phyloP scores from a whole-genome alignment of 2,113 vertebrate genomes.

The Phrynosoma platyrhinos region DNA sequence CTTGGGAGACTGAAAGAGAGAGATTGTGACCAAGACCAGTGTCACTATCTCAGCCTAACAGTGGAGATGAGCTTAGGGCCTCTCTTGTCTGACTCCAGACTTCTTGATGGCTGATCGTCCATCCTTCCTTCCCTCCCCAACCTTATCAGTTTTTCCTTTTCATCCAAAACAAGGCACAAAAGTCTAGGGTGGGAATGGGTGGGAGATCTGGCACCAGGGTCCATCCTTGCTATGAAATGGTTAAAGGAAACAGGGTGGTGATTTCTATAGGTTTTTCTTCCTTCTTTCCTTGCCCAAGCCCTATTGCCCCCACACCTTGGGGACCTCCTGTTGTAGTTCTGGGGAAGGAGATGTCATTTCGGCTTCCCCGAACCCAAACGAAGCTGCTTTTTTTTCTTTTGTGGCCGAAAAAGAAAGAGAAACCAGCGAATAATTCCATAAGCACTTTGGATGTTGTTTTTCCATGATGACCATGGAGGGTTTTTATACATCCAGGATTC shows the following conservation, averaged over 20 bases:
- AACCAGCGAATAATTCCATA: conserved; percentile 7
- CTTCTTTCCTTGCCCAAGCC: no score
- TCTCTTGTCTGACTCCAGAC: neutral
- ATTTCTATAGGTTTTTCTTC: no score
- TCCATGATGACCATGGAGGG: conserved; percentile 26
- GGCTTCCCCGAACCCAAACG: neutral
- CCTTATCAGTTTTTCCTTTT: no score
- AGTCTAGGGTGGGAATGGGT: no score
- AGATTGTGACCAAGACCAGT: neutral
- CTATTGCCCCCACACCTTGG: neutral
- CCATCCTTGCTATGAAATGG: no score
- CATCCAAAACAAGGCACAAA: no score
- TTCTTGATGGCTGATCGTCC: neutral
- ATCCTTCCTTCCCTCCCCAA: neutral
- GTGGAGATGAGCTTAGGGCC: neutral
- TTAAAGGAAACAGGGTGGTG: neutral
- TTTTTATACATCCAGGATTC: conserved; percentile 32
- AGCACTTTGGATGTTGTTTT: conserved; percentile 22
- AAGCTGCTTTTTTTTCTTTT: neutral
- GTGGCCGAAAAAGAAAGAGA: conserved; percentile 15
- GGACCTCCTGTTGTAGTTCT: neutral
- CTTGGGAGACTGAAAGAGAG: neutral
- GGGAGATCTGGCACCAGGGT: no score
- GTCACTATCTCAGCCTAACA: neutral
- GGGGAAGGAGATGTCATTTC: neutral